Evolutionary conservation across 2,113 vertebrate species (phyloP), one percentile per base, ranked within the genome.

Genomic region (Psophia crepitans): DNA sequence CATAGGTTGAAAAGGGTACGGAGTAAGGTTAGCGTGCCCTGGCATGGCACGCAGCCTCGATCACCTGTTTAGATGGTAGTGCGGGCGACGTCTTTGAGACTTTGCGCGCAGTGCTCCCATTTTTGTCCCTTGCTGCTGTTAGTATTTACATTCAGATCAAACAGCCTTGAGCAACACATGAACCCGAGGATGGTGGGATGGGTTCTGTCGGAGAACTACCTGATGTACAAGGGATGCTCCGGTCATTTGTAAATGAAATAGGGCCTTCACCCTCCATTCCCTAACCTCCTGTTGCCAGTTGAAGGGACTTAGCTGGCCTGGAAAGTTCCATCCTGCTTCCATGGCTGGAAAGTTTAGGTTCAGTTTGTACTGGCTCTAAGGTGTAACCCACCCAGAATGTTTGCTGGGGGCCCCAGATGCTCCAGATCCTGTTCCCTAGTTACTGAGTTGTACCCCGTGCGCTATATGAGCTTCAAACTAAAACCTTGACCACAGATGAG

Each of bases 1-100:
- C 3, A 0, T 14, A 17, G 23, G 37, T 13, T 58, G 56, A 17
- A 49, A 61, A 57, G 51, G 46, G 32, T 16, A 7, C 0, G 0
- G 41, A 46, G 43, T 53, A 35, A 6, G 0, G 0, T 48, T 14
- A 24, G 30, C 13, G 2, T n/a, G 23, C 35, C 33, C 19, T 16
- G 32, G 44, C 43, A 18, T 39, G 8, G 43, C 1, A 5, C 64
- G 2, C 32, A 37, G 60, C 14, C 18, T 24, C 6, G 1, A 3
- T 46, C 22, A 9, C 37, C 49, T 74, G 49, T 24, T 41, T 56
- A 28, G 49, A 2, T 39, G 19, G 39, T 32, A 5, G 19, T 63
- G n/a, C 27, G 43, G 44, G 12, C 2, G 3, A 4, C 21, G 16
- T 10, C 6, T 61, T 64, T 41, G 46, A 28, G 51, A 17, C 20